Base-by-base conservation (phyloP, 2,888 invertebrate species). In the Polymixis lichenea region DNA sequence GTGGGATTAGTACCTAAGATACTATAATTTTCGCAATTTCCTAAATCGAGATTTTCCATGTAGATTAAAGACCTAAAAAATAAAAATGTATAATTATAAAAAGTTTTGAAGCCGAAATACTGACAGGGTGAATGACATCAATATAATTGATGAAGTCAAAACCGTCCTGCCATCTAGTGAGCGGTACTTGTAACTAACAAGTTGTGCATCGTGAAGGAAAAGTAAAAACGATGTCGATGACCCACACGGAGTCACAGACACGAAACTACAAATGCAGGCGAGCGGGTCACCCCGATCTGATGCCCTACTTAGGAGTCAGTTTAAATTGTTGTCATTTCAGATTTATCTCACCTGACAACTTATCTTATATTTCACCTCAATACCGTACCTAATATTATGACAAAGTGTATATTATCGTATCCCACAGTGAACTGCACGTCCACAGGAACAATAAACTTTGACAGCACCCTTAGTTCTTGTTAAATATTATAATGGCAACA, bases 161-260 rank as follows among this genome's bases (percentile, higher is more conserved):
- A 9, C 22, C n/a, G 15, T 28, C 5, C 28, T 28, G 70, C 65
- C 77, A 61, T 62, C 71, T 66, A 60, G 60, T 43, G 53, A 77
- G 55, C 46, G 28, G 19, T 43, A 25, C 38, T 51, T 49, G 17
- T 28, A 22, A 66, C 55, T 28, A 62, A 1, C 9, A 53, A 43
- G 6, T 43, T 46, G 15, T 46, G 53, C 13, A 19, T 28, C 55
- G 28, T 8, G 64, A 22, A 65, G 60, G 61, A 67, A 72, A 68
- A 70, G 61, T 70, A 25, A 68, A 71, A 53, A 46, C 65, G 28
- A 58, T 72, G 75, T 70, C 82, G 79, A n/a, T 79, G 80, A 75
- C 75, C 83, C 53, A 56, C 49, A 51, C 22, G 7, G 53, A 17
- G 15, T 9, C 38, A 62, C 32, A 53, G 32, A 38, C 19, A 51